A percentile compares a stretch with the other conserved stretches of the same genome.
Evolutionary conservation across 35 echinoderm and acorn worm species (phyloP).

Genomic region (Apostichopus californicus): DNA sequence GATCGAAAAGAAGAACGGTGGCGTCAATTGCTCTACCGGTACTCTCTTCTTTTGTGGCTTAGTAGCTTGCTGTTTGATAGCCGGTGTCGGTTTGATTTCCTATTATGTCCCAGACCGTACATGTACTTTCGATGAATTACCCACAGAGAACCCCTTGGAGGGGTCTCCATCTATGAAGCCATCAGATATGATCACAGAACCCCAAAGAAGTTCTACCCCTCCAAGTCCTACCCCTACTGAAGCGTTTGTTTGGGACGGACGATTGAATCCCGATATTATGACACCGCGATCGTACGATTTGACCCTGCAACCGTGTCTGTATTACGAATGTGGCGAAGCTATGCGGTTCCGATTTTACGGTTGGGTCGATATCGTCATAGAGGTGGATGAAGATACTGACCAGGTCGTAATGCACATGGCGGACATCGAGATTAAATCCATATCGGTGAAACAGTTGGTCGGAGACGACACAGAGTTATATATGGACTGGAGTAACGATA

Average conservation of each 20-base stretch:
- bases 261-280: slow-evolving; percentile 62
- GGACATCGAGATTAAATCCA: slow-evolving; percentile 53
- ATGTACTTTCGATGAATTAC: not conserved
- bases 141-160: slow-evolving; percentile 35
- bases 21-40: slow-evolving; percentile 72
- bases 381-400: slow-evolving; percentile 49
- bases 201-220: not conserved
- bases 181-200: slow-evolving; percentile 14
- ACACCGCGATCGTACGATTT: slow-evolving; percentile 70
- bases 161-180: not conserved
- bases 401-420: slow-evolving; percentile 74
- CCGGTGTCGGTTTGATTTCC: slow-evolving; percentile 72
- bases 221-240: slow-evolving; percentile 12
- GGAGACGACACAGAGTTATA: slow-evolving; percentile 17
- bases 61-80: slow-evolving; percentile 57
- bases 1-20: slow-evolving; percentile 21
- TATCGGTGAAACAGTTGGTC: slow-evolving; percentile 10
- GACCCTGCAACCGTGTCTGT: slow-evolving; percentile 73
- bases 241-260: slow-evolving; percentile 52
- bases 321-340: slow-evolving; percentile 41
- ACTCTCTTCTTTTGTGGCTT: slow-evolving; percentile 68
- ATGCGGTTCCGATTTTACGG: slow-evolving; percentile 89
- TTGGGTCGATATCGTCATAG: slow-evolving; percentile 70
- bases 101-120: slow-evolving; percentile 84
- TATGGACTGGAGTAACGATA: not conserved